Percentiles rank a stretch among this genome's conserved stretches.
These are phyloP conservation scores for Hestina assimilis DNA, from an alignment of 1,140 invertebrate species.

Conservation along the genomic window DNA sequence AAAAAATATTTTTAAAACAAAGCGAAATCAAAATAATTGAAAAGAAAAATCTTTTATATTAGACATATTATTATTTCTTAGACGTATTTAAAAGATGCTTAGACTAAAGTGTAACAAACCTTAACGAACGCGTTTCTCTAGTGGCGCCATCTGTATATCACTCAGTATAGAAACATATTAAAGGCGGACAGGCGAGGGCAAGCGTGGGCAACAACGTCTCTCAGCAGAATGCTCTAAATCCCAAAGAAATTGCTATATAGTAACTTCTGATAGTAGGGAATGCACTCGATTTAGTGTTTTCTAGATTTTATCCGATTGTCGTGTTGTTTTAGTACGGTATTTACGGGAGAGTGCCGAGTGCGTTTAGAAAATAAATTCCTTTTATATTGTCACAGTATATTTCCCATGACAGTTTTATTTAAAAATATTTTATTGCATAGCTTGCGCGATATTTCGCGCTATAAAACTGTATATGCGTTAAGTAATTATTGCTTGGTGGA, in stretches of 20 bases:
- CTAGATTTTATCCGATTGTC: conserved; percentile 1
- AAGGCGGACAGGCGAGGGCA: not conserved
- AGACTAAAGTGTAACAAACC: not conserved
- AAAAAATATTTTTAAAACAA: too few relatives aligned
- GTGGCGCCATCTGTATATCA: conserved; percentile 2
- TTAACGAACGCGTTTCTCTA: not conserved
- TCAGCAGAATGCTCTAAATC: conserved; percentile 4
- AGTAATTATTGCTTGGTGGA: conserved; percentile 24
- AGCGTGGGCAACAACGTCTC: conserved; percentile 1
- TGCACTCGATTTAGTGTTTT: conserved; percentile 4
- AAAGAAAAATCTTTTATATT: too few relatives aligned
- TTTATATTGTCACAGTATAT: conserved; percentile 44
- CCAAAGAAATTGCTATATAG: conserved; percentile 6
- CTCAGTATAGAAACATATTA: not conserved
- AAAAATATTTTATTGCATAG: conserved; percentile 27
- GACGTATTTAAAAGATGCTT: not conserved
- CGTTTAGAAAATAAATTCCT: conserved; percentile 38
- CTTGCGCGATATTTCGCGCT: conserved; percentile 26
- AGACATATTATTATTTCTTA: not conserved
- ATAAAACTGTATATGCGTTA: conserved; percentile 18
- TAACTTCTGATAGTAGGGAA: conserved; percentile 1
- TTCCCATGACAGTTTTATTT: conserved; percentile 40
- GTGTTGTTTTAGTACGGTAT: not conserved
- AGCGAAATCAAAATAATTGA: too few relatives aligned
- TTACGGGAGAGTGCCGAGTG: conserved; percentile 30